Conservation (phyloP, 2,113 vertebrate genomes). For the Mustela nigripes region DNA sequence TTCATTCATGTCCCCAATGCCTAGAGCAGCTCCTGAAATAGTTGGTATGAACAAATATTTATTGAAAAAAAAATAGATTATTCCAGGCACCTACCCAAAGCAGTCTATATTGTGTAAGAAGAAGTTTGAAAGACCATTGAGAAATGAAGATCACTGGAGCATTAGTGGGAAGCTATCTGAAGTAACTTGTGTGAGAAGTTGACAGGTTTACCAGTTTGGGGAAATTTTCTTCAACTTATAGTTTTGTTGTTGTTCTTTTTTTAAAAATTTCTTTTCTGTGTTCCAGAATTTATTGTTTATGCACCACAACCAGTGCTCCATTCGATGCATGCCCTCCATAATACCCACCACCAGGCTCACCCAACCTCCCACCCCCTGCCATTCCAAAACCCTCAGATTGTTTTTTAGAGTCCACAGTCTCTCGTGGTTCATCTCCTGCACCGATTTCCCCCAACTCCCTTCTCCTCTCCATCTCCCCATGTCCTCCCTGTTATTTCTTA, state of each 20-base stretch:
- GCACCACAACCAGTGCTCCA: no score
- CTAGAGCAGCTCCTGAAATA: background rate
- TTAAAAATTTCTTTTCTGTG: no score
- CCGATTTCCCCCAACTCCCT: no score
- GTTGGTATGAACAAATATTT: constrained; percentile 27
- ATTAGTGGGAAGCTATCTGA: background rate
- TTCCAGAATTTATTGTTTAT: no score
- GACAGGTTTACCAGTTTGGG: background rate
- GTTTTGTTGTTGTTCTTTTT: background rate
- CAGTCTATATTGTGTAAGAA: background rate
- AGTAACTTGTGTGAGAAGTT: constrained; percentile 42
- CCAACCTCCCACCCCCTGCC: no score
- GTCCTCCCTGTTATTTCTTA: no score
- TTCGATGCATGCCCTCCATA: no score
- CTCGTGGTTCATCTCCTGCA: no score
- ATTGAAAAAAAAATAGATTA: background rate
- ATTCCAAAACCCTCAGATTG: no score
- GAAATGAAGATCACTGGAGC: constrained; percentile 40
- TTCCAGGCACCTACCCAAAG: background rate
- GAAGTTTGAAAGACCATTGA: constrained; percentile 14
- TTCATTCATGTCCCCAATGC: background rate
- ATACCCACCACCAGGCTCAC: no score
- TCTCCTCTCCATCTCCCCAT: no score
- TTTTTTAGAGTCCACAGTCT: no score
- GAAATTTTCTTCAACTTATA: constrained; percentile 21